phyloP scores from a whole-genome alignment of 2,113 vertebrate species.

The Carlito syrichta region DNA sequence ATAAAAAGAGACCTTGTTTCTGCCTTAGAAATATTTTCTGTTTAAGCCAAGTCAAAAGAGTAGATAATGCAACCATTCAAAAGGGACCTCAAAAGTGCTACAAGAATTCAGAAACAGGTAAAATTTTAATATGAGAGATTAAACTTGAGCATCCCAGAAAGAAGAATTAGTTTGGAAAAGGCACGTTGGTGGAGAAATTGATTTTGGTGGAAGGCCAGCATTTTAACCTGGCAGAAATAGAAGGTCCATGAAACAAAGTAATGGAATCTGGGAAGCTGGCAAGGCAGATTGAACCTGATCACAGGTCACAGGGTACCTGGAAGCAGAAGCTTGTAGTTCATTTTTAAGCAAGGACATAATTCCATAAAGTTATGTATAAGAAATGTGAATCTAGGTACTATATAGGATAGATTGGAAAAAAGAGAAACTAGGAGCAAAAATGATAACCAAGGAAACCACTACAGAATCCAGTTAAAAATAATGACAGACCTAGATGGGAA shows the following conservation, averaged over 20 bases:
- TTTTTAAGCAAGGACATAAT: background rate
- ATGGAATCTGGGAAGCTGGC: background rate
- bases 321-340: background rate
- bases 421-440: background rate
- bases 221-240: background rate
- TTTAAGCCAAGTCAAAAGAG: slow-evolving; percentile 24
- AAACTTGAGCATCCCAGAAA: background rate
- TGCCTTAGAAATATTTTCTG: slow-evolving; percentile 16
- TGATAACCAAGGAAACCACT: background rate
- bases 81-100: background rate
- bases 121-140: background rate
- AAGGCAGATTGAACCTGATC: background rate
- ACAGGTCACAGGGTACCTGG: background rate
- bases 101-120: background rate
- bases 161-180: background rate
- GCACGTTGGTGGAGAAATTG: background rate
- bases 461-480: background rate
- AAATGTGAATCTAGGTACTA: background rate
- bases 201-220: background rate
- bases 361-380: background rate
- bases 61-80: background rate
- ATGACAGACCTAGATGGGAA: background rate
- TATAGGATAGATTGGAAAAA: background rate
- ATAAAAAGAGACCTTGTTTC: slow-evolving; percentile 32
- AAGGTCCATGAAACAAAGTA: background rate